phyloP scores from a whole-genome alignment of 2,797 vertebrate genomes.

The Heterohyrax brucei region DNA sequence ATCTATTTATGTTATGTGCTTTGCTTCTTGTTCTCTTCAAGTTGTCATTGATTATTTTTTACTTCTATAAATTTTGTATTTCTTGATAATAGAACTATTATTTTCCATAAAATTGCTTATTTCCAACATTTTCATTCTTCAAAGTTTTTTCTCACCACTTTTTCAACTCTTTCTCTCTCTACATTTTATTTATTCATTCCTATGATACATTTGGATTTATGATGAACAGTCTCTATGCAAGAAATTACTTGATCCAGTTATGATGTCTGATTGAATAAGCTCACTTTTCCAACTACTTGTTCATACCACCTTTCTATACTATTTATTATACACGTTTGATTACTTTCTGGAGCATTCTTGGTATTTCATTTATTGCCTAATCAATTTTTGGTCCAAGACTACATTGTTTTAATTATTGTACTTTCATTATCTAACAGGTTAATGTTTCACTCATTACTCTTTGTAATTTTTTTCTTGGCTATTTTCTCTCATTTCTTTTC shows the following conservation, averaged over 20 bases:
- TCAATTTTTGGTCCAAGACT: neutral
- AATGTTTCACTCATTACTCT: neutral
- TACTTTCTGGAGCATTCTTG: neutral
- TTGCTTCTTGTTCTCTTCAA: neutral
- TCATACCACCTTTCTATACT: neutral
- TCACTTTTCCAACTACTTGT: neutral
- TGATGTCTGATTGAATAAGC: neutral
- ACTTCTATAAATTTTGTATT: conserved; percentile 33
- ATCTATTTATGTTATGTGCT: neutral
- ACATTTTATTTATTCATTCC: neutral
- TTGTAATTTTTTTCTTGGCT: neutral
- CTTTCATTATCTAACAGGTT: conserved; percentile 35
- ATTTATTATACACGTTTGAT: neutral
- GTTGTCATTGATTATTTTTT: neutral
- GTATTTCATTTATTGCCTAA: neutral
- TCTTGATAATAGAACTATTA: neutral
- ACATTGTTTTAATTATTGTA: conserved; percentile 28
- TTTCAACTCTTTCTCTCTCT: neutral
- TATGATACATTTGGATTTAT: neutral
- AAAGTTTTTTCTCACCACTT: neutral
- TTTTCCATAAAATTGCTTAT: neutral
- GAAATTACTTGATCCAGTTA: neutral
- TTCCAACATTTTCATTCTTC: neutral
- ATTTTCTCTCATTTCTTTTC: conserved; percentile 8
- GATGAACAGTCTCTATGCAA: neutral